These are phyloP conservation scores for Macrophya alboannulata DNA, from an alignment of 2,888 invertebrate genomes.

Conservation along the genomic window DNA sequence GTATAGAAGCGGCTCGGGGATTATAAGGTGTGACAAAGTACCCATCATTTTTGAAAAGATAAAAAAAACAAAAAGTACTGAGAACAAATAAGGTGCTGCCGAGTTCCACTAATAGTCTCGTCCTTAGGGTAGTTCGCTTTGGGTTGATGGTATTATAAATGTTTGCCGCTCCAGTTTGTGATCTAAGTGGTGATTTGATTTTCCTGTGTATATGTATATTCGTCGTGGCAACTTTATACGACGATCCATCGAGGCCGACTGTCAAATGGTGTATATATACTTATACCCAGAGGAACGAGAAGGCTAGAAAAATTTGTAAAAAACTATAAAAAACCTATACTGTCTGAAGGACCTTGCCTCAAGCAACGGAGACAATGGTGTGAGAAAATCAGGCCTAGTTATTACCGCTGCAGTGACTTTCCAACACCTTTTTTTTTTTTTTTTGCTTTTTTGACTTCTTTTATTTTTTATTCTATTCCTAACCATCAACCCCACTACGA, in stretches of 20 bases:
- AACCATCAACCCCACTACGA: not conserved
- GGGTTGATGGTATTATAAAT: conserved; percentile 57
- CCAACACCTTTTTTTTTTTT: conserved; percentile 35
- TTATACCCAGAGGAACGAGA: not conserved
- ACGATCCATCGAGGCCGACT: not conserved
- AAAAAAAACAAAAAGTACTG: conserved; percentile 16
- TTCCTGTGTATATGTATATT: conserved; percentile 1
- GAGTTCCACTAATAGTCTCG: conserved; percentile 47
- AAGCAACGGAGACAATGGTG: conserved; percentile 46
- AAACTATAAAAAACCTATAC: not conserved
- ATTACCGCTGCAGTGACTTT: conserved; percentile 19
- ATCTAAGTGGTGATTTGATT: conserved; percentile 51
- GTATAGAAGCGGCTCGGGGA: not conserved
- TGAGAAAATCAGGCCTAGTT: conserved; percentile 47
- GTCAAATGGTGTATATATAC: not conserved
- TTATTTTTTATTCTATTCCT: not conserved
- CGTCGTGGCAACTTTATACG: conserved; percentile 3
- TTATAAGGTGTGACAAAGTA: conserved; percentile 33
- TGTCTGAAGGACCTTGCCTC: conserved; percentile 17
- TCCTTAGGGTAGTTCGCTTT: conserved; percentile 17
- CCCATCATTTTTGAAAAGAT: not conserved
- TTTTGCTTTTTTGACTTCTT: not conserved
- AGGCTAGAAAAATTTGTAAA: conserved; percentile 13
- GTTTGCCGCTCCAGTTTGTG: conserved; percentile 53
- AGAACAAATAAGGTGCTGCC: conserved; percentile 53